Base-by-base conservation (phyloP, 30 jellyfish, hydroid and myxozoan species). In the Morbakka virulenta region DNA sequence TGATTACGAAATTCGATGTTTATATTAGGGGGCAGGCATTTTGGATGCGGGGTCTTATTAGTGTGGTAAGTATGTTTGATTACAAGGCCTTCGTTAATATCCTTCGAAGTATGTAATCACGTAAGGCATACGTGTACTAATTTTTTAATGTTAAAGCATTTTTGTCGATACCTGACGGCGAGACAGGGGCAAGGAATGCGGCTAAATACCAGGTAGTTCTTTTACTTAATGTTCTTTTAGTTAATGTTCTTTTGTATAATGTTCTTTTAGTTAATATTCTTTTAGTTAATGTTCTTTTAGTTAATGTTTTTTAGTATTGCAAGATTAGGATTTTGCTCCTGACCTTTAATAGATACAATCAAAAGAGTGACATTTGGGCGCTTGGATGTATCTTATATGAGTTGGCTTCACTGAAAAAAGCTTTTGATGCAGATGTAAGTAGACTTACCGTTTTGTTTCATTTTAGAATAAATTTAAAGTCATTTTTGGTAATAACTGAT, bases 341-440 rank as follows among this genome's bases (percentile, higher is more conserved):
- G 17, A 2, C 33, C n/a, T 52, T 1, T 27, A 13, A 30, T 48
- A 92, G 98, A 33, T 92, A 92, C 64, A 92, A 92, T 74, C 91
- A 92, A 33, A 92, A 85, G 57, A 85, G 96, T 50, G 98, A 92
- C 65, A 92, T 92, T 0, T 92, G 98, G 98, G 91, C 96, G 20
- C 77, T 84, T 27, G 98, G 98, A 1, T 92, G 98, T 49, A 92
- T 92, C 53, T 83, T 92, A 0, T 86, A 92, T 64, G 98, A 92
- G 78, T 64, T 92, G 25, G 88, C 86, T 17, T 71, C 98, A 27
- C 67, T 92, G 34, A 92, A 85, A 34, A 70, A 96, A 52, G 93
- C 98, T 4, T 92, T 92, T 66, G 98, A 92, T 68, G 98, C 95
- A 1, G 98, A 85, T 81, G 98, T 92, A 81, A 80, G 95, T 78